phyloP scores from a whole-genome alignment of 2,113 vertebrate species.

The Barnardius zonarius region DNA sequence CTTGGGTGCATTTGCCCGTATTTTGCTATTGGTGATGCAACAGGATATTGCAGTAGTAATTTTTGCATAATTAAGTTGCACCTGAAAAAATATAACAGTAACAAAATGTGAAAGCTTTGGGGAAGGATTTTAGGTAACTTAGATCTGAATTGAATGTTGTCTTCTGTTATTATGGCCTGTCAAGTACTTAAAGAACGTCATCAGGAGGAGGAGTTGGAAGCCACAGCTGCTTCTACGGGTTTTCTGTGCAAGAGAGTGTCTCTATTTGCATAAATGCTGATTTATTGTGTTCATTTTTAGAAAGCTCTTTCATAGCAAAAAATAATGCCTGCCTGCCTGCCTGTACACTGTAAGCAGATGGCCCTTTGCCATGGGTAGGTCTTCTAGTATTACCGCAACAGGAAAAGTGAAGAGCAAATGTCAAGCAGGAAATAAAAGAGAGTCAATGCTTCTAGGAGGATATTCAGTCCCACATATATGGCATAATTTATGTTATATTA shows the following conservation, averaged over 20 bases:
- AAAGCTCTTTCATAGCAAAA: neutral
- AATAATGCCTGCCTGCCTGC: neutral
- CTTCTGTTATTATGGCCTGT: neutral
- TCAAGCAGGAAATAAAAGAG: neutral
- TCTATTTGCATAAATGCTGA: slow-evolving; percentile 22
- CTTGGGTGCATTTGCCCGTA: neutral
- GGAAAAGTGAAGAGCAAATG: neutral
- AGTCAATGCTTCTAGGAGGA: neutral
- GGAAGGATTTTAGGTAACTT: neutral
- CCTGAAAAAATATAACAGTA: neutral
- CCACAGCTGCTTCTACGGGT: neutral
- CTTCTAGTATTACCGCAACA: neutral
- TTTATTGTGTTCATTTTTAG: neutral
- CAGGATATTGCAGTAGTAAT: neutral
- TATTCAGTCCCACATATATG: neutral
- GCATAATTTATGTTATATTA: neutral
- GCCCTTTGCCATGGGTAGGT: neutral
- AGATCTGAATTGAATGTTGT: neutral
- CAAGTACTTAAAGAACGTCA: neutral
- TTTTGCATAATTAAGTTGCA: neutral
- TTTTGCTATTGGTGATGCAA: neutral
- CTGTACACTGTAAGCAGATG: rapidly evolving
- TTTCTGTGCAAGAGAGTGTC: neutral
- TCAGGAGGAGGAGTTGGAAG: neutral
- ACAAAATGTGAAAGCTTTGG: neutral